phyloP scores from a whole-genome alignment of 1,140 invertebrate genomes.

The Penaeus vannamei region DNA sequence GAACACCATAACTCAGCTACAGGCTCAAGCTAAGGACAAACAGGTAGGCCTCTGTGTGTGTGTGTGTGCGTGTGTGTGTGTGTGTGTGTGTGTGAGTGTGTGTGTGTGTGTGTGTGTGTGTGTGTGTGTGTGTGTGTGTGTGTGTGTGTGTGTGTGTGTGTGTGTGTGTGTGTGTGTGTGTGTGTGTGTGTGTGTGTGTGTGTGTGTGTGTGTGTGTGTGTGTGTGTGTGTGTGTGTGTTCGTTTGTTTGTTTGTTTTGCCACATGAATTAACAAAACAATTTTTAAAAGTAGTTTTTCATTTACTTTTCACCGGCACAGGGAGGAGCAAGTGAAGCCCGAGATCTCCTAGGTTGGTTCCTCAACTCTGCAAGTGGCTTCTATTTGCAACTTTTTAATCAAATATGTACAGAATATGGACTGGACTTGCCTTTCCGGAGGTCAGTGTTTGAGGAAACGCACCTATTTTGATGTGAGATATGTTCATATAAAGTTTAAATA shows the following conservation, averaged over 20 bases:
- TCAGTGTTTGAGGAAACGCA: constrained; percentile 68
- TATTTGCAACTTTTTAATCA: constrained; percentile 86
- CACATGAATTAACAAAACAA: background rate
- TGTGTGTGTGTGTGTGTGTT: background rate
- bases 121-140: background rate
- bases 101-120: background rate
- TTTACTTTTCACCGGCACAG: constrained; percentile 72
- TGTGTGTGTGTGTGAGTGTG: no score
- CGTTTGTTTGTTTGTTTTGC: no score
- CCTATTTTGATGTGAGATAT: no score
- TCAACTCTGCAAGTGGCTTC: constrained; percentile 88
- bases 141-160: background rate
- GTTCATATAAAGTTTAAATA: no score
- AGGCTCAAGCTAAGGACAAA: constrained; percentile 62
- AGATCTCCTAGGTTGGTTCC: constrained; percentile 82
- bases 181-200: no score
- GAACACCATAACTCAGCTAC: constrained; percentile 79
- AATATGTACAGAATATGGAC: constrained; percentile 84
- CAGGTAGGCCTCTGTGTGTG: constrained; percentile 2
- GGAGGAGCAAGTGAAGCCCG: constrained; percentile 79
- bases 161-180: no score
- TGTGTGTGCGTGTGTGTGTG: no score
- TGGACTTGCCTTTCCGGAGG: constrained; percentile 84
- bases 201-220: no score
- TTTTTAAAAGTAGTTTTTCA: constrained; percentile 72